A percentile compares a stretch with the other conserved stretches of the same genome.
phyloP scores from a whole-genome alignment of 2,113 vertebrate genomes.

The Amphiprion percula region DNA sequence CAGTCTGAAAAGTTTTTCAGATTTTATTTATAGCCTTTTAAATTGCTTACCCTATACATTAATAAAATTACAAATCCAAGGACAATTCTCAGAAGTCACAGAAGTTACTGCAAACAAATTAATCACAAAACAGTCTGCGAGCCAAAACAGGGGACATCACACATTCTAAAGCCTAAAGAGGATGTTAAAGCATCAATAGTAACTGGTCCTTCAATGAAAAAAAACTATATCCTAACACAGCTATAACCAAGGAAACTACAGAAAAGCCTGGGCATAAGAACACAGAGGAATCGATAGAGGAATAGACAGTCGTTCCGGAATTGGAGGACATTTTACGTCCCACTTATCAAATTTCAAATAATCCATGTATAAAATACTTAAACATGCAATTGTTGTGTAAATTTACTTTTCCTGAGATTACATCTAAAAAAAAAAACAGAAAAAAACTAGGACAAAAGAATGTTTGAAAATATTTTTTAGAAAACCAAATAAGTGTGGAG shows the following conservation, averaged over 20 bases:
- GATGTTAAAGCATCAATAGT: slow-evolving; percentile 8
- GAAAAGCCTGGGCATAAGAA: background rate
- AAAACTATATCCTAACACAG: background rate
- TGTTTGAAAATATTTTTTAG: no score
- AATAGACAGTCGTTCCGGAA: no score
- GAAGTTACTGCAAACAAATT: background rate
- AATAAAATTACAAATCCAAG: background rate
- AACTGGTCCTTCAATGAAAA: background rate
- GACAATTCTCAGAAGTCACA: background rate
- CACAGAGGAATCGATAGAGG: background rate
- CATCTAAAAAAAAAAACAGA: no score
- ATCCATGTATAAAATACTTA: no score
- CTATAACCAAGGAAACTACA: background rate
- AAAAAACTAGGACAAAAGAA: no score
- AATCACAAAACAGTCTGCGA: background rate
- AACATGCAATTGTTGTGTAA: no score
- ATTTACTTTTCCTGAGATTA: no score
- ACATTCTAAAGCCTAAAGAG: slow-evolving; percentile 6
- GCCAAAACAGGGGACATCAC: background rate
- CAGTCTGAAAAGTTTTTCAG: background rate
- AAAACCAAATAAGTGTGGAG: no score
- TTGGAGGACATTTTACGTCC: no score
- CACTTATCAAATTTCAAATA: no score
- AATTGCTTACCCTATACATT: background rate
- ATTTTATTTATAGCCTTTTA: no score